phyloP scores from a whole-genome alignment of 1,140 invertebrate genomes.

The Latrodectus geometricus region DNA sequence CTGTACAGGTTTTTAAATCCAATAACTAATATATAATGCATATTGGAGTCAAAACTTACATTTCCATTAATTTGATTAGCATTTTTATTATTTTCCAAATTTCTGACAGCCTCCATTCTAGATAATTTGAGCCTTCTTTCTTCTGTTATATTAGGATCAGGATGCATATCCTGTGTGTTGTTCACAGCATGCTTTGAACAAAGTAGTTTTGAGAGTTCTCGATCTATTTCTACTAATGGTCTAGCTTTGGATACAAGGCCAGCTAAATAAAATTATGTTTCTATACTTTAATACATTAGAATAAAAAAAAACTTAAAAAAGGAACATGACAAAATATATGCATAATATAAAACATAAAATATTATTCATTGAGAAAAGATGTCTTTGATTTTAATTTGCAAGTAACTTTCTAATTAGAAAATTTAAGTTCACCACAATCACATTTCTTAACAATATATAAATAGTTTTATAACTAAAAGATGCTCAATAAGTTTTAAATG shows the following conservation, averaged over 20 bases:
- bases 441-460: no score
- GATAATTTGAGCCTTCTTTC: slow-evolving; percentile 67
- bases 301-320: no score
- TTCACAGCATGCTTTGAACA: slow-evolving; percentile 47
- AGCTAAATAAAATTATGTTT: slow-evolving; percentile 60
- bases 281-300: background rate
- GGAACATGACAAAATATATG: no score
- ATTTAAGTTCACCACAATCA: no score
- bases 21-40: no score
- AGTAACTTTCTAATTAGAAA: no score
- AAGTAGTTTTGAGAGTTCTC: slow-evolving; percentile 32
- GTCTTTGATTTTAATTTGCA: no score
- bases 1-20: no score
- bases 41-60: background rate
- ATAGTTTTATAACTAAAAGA: no score
- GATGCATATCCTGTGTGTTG: slow-evolving; percentile 19
- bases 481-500: no score
- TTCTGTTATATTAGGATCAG: slow-evolving; percentile 61
- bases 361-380: no score
- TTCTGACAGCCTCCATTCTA: slow-evolving; percentile 69
- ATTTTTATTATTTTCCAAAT: slow-evolving; percentile 28
- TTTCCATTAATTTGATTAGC: background rate
- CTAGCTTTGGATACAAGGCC: slow-evolving; percentile 37
- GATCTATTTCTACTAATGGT: slow-evolving; percentile 31
- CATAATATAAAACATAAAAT: no score